Base-by-base conservation (phyloP, 2,888 invertebrate genomes). In the Pantelozetes paolii region DNA sequence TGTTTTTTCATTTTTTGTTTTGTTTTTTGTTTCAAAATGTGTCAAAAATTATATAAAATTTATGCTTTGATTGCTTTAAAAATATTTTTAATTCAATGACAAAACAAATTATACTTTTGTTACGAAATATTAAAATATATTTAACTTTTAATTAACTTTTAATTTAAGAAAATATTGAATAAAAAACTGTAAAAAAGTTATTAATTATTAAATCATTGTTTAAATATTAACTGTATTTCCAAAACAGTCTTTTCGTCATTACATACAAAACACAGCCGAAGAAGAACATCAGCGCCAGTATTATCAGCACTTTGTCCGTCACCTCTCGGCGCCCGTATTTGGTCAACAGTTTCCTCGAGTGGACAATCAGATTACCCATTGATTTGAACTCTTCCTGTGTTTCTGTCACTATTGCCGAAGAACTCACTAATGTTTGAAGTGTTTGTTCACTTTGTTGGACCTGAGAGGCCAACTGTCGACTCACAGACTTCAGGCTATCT, bases 271-370 rank as follows among this genome's bases (percentile, higher is more conserved):
- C 72, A 78, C 94, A 94, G 18, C 91, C 91, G 78, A 93, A 84
- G 82, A 94, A 94, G 84, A 95, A 91, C 5, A 88, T 86, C 82
- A 94, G 90, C 75, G 93, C 92, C 80, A 94, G 88, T 79, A 90
- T 88, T 81, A 94, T 87, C 11, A 98, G 86, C 74, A 95, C 87
- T 85, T 95, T 96, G 82, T 98, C 97, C 0, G 97, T 98, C 77
- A 94, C 89, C 84, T 98, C 97, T 48, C 97, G 86, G 72, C 96
- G 85, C 2, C 93, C 93, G 81, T 96, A 97, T 84, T 97, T 98
- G 74, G 92, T 92, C 62, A 98, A 84, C 11, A 98, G 85, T 82
- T 94, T 94, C 77, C 92, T 90, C 0, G 95, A 94, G 81, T 92
- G 94, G 32, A 89, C 86, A 78, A 96, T 94, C 30, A 90, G 89